Conservation (phyloP, 2,888 invertebrate genomes). For the Cephus rjabovi region DNA sequence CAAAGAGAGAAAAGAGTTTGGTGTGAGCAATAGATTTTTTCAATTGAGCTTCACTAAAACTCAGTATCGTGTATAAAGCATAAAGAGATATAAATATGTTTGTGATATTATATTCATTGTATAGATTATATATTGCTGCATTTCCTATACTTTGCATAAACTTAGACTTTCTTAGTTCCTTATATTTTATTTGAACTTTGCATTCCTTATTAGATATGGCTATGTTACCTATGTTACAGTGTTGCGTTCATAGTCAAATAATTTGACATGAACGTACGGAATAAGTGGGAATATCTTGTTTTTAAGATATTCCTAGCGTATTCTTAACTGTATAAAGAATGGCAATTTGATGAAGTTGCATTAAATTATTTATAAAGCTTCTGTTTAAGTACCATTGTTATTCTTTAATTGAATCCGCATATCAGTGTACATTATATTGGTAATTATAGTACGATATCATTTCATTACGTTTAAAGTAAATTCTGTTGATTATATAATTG, state of each 20-base stretch:
- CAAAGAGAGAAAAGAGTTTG: not conserved
- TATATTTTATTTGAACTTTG: slow-evolving; percentile 29
- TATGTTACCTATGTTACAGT: slow-evolving; percentile 2
- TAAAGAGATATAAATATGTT: slow-evolving; percentile 13
- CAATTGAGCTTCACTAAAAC: not conserved
- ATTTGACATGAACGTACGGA: not conserved
- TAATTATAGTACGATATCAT: not conserved
- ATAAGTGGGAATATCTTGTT: not conserved
- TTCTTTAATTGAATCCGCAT: not conserved
- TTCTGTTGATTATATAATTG: not conserved
- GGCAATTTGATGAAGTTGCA: not conserved
- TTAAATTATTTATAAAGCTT: not conserved
- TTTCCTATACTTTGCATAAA: slow-evolving; percentile 27
- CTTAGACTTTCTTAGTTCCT: slow-evolving; percentile 1
- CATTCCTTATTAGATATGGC: slow-evolving; percentile 23
- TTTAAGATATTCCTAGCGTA: not conserved
- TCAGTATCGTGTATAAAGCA: slow-evolving; percentile 27
- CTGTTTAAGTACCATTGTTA: not conserved
- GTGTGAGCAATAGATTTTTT: not conserved
- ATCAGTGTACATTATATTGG: not conserved
- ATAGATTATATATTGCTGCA: slow-evolving; percentile 36
- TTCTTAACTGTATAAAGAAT: not conserved
- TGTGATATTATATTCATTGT: slow-evolving; percentile 43
- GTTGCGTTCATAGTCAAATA: not conserved
- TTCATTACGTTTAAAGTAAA: not conserved